These are phyloP conservation scores for Lasioglossum lativentre DNA, from an alignment of 2,888 invertebrate species.

Conservation along the genomic window DNA sequence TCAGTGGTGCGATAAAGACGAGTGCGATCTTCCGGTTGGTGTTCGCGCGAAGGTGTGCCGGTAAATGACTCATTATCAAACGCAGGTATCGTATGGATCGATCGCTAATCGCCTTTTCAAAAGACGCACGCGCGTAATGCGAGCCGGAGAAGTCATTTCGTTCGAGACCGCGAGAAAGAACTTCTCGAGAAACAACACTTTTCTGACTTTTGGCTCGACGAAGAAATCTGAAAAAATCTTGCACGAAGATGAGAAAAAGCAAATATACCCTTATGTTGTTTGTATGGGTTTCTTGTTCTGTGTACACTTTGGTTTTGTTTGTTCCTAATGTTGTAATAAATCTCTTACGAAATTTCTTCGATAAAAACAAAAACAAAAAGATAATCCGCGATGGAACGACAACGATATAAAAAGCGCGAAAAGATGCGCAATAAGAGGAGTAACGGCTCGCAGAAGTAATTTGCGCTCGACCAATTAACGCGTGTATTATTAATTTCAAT, in stretches of 20 bases:
- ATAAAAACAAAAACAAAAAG: no score
- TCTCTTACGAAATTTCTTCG: no score
- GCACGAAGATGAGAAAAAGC: no score
- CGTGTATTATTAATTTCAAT: not conserved
- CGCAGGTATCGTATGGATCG: conserved; percentile 6
- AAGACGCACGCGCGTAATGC: not conserved
- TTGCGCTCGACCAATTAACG: not conserved
- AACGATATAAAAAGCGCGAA: no score
- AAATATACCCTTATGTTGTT: no score
- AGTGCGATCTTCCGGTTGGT: conserved; percentile 43
- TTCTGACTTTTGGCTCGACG: not conserved
- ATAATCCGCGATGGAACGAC: no score
- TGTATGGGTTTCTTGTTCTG: no score
- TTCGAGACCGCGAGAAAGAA: no score
- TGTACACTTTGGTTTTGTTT: no score
- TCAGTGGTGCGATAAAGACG: conserved; percentile 49
- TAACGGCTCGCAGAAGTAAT: not conserved
- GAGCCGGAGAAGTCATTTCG: not conserved
- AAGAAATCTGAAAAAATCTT: not conserved
- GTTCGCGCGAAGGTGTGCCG: conserved; percentile 21
- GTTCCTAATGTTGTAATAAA: no score
- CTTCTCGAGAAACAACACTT: no score
- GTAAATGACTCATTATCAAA: conserved; percentile 21
- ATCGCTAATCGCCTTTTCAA: not conserved
- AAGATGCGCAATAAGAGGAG: no score